Base-by-base conservation (phyloP, 2,113 vertebrate genomes). In the Pteronura brasiliensis region DNA sequence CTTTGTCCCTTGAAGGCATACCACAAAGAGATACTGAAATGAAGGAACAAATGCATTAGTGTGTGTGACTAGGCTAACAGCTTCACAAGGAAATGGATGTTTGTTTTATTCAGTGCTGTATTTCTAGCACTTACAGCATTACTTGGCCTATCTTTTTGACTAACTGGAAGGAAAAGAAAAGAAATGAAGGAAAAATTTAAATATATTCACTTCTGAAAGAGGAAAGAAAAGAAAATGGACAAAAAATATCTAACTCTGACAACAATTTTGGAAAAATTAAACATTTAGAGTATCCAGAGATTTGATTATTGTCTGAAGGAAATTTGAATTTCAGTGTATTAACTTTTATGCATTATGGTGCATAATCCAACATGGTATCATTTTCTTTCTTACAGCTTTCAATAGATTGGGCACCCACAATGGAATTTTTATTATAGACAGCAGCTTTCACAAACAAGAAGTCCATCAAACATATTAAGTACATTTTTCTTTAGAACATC, bases 251-350 rank as follows among this genome's bases (percentile, higher is more conserved):
- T 15, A 93, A 10, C 72, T 88, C 72, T 88, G 39, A 49, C 47
- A 80, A 39, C 31, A 82, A 4, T 59, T 96, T 77, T 95, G 27
- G 71, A 86, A 89, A 67, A 81, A 52, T 88, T 83, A 87, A 83
- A 34, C 8, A 21, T 91, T 87, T 92, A 52, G 74, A 83, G 52
- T 23, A 77, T 6, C 39, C 63, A 86, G 61, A 96, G 59, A 91
- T 88, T 93, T 95, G 34, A 44, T 93, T 87, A 71, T 87, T 85
- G 31, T 63, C 25, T 86, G 29, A 88, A 97, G 84, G 59, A 74
- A 96, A 79, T 72, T 76, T 87, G 61, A 57, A 88, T 94, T 79
- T 87, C 20, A 47, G 6, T 92, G 5, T n/a, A 82, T 44, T 67
- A 90, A 49, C 5, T 69, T 67, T 80, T 71, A 72, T 93, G 88